These are phyloP conservation scores for Chrysemys picta DNA, from an alignment of 2,113 vertebrate species.

Conservation along the genomic window DNA sequence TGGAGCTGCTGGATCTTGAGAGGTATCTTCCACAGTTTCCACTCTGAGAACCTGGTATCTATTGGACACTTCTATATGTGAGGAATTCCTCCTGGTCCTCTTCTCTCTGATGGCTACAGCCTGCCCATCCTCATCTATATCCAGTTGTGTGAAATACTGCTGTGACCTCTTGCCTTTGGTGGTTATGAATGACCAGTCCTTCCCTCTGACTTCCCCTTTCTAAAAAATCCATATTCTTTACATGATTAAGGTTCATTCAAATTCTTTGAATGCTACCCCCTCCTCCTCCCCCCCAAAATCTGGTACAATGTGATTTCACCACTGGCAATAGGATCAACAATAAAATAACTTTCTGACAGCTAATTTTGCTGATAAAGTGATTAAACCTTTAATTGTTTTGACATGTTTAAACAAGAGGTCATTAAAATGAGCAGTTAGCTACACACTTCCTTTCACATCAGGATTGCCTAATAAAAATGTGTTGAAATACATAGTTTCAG, in stretches of 20 bases:
- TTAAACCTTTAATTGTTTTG: constrained; percentile 54
- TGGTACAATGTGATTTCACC: not conserved
- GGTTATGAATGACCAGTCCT: not conserved
- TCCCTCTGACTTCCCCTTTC: not conserved
- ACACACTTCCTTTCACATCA: constrained; percentile 69
- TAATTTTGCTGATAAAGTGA: constrained; percentile 53
- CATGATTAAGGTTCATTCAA: not conserved
- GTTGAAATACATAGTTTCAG: constrained; percentile 40
- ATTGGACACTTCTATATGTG: not conserved
- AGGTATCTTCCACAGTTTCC: not conserved
- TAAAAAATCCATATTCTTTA: not conserved
- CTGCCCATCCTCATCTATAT: not conserved
- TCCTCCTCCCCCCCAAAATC: not conserved
- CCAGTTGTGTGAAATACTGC: not conserved
- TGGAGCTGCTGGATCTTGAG: not conserved
- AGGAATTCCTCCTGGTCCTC: not conserved
- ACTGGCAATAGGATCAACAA: not conserved
- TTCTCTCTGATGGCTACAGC: not conserved
- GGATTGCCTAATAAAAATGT: constrained; percentile 57
- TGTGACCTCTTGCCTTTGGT: not conserved
- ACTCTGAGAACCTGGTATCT: not conserved
- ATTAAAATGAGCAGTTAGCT: constrained; percentile 61
- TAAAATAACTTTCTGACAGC: constrained; percentile 45
- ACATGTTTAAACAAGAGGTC: constrained; percentile 50
- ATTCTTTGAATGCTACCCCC: not conserved